Base-by-base conservation (phyloP, 2,888 invertebrate genomes). In the Syrphus vitripennis region DNA sequence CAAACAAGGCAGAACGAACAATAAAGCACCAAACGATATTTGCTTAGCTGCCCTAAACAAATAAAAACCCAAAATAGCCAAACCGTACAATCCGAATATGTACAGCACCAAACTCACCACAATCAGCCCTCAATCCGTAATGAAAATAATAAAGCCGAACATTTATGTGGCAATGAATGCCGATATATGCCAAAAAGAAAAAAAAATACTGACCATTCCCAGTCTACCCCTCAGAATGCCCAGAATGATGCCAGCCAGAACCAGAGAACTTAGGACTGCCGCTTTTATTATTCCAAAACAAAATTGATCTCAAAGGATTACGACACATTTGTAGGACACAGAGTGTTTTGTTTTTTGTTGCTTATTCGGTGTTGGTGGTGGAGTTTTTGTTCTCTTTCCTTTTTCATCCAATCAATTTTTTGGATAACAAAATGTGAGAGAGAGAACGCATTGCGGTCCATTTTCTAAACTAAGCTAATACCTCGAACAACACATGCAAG, bases 131-230 rank as follows among this genome's bases (percentile, higher is more conserved):
- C 83, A 80, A 80, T 83, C 79, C 75, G 75, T 83, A 83, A 83
- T 84, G 80, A 80, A 84, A 84, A 84, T 84, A 84, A 84, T 80
- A 84, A 80, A 84, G 83, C 83, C 80, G 63, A 84, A 76, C 76
- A 76, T 71, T 84, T 84, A 71, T 80, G 83, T 80, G 83, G 65
- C 83, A 79, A 75, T 84, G 83, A 76, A 83, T 76, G 67, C 71
- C 67, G 63, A 79, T 83, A 65, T 83, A 77, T 76, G 81, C 65
- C 72, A 26, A 74, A 74, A 79, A 70, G 14, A n/a, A n/a, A n/a
- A n/a, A n/a, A n/a, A n/a, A n/a, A n/a, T 21, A 55, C 74, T 48
- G 55, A 29, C 21, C 70, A 53, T 70, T 61, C 40, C 48, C 59
- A 59, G 34, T 19, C 10, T 4, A 31, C 10, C 9, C 34, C 34